phyloP scores from a whole-genome alignment of 2,888 invertebrate species.

The Selenia dentaria region DNA sequence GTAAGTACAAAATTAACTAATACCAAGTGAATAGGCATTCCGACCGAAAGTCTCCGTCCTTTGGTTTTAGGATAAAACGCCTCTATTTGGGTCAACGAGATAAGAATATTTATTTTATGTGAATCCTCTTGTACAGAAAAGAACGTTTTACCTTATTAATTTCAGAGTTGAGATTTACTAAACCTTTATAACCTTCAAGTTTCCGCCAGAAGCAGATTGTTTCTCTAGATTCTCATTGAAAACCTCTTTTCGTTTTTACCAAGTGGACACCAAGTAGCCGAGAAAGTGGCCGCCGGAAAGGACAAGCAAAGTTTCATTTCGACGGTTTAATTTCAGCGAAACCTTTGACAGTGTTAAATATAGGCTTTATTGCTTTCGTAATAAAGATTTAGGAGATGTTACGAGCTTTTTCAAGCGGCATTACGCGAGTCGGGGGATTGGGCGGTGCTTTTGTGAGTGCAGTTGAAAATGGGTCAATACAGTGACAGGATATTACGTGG shows the following conservation, averaged over 20 bases:
- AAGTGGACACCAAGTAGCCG: constrained; percentile 59
- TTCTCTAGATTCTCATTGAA: constrained; percentile 34
- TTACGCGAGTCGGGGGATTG: constrained; percentile 24
- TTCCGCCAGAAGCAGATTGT: constrained; percentile 21
- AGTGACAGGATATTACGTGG: constrained; percentile 79
- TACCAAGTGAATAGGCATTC: constrained; percentile 28
- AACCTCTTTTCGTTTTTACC: constrained; percentile 45
- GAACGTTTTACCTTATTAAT: constrained; percentile 28
- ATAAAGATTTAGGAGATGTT: constrained; percentile 68
- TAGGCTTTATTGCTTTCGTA: constrained; percentile 76
- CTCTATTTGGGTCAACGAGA: constrained; percentile 51
- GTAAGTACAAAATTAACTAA: constrained; percentile 28
- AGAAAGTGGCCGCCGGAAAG: constrained; percentile 53
- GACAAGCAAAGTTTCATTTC: constrained; percentile 68
- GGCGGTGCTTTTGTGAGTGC: constrained; percentile 39
- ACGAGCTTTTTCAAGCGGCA: constrained; percentile 45
- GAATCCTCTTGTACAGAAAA: constrained; percentile 22
- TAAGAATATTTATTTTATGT: constrained; percentile 48
- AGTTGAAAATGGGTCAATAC: constrained; percentile 62
- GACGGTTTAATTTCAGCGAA: constrained; percentile 65
- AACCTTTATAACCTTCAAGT: constrained; percentile 9
- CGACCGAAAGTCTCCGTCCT: constrained; percentile 23
- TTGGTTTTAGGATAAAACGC: constrained; percentile 48
- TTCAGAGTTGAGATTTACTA: constrained; percentile 32
- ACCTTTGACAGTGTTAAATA: constrained; percentile 71